Percentiles rank a stretch among this genome's conserved stretches.
phyloP scores from a whole-genome alignment of 1,140 invertebrate species.

The Platyura marginata region DNA sequence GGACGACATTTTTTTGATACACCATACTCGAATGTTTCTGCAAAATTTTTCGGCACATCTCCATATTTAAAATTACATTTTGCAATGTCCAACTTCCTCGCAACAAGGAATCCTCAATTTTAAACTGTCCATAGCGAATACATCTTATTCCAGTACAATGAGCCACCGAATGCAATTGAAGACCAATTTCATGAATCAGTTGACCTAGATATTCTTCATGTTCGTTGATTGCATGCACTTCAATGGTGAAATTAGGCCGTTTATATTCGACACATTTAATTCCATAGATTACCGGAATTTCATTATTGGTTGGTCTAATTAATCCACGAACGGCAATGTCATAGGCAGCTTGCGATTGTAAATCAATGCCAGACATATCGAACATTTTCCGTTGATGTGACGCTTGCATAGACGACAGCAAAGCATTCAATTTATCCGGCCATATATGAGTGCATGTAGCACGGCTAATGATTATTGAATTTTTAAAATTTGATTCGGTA shows the following conservation, averaged over 20 bases:
- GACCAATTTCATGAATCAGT: conserved; percentile 61
- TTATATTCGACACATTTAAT: conserved; percentile 70
- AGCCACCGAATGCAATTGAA: conserved; percentile 58
- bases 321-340: conserved; percentile 64
- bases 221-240: conserved; percentile 74
- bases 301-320: conserved; percentile 47
- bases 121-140: conserved; percentile 65
- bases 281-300: conserved; percentile 64
- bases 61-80: conserved; percentile 55
- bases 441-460: conserved; percentile 51
- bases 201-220: conserved; percentile 49
- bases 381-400: conserved; percentile 69
- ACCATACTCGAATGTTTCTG: conserved; percentile 10
- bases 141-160: conserved; percentile 62
- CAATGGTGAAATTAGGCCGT: conserved; percentile 74
- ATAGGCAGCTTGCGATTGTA: conserved; percentile 73
- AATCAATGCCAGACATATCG: conserved; percentile 53
- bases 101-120: conserved; percentile 53
- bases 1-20: not conserved
- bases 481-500: conserved; percentile 52
- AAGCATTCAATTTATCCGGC: conserved; percentile 40
- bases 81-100: conserved; percentile 65
- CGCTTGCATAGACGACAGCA: conserved; percentile 58
- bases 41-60: conserved; percentile 30
- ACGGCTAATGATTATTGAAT: conserved; percentile 52